Percentiles rank a stretch among this genome's conserved stretches.
These are phyloP conservation scores for Diabrotica balteata DNA, from an alignment of 2,888 invertebrate species.

Conservation along the genomic window DNA sequence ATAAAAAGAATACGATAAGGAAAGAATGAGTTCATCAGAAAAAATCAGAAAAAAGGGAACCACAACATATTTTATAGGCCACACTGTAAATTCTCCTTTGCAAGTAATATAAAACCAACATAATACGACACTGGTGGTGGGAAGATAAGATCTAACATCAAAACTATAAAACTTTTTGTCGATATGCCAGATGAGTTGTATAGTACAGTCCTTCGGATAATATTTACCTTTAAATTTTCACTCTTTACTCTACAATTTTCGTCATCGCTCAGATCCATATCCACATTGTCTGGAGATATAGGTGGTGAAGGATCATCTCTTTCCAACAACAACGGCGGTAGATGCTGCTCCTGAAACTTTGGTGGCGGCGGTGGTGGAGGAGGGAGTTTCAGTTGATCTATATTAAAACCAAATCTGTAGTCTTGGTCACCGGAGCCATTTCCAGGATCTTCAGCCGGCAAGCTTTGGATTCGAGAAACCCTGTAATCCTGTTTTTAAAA, in stretches of 20 bases:
- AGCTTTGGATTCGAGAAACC: constrained; percentile 18
- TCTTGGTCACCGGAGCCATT: constrained; percentile 49
- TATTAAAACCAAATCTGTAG: constrained; percentile 53
- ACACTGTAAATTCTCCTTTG: too few species aligned
- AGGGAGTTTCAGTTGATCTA: constrained; percentile 54
- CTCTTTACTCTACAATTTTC: constrained; percentile 50
- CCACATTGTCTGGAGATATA: constrained; percentile 69
- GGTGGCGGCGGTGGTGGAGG: constrained; percentile 64
- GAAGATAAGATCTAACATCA: too few species aligned
- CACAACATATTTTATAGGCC: too few species aligned
- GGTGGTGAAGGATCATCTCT: constrained; percentile 29
- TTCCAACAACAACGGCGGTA: constrained; percentile 22
- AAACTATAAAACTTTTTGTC: too few species aligned
- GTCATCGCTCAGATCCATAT: constrained; percentile 88
- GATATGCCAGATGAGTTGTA: too few species aligned
- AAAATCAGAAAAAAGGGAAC: too few species aligned
- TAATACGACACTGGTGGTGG: too few species aligned
- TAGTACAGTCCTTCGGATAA: too few species aligned
- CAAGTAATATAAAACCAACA: too few species aligned
- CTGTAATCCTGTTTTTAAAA: constrained; percentile 49
- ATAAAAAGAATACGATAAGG: too few species aligned
- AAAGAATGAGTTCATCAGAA: too few species aligned
- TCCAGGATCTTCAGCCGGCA: constrained; percentile 21
- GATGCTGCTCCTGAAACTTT: constrained; percentile 26
- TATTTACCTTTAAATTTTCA: constrained; percentile 36